These are phyloP conservation scores for Cromileptes altivelis DNA, from an alignment of 2,113 vertebrate genomes.

Conservation along the genomic window DNA sequence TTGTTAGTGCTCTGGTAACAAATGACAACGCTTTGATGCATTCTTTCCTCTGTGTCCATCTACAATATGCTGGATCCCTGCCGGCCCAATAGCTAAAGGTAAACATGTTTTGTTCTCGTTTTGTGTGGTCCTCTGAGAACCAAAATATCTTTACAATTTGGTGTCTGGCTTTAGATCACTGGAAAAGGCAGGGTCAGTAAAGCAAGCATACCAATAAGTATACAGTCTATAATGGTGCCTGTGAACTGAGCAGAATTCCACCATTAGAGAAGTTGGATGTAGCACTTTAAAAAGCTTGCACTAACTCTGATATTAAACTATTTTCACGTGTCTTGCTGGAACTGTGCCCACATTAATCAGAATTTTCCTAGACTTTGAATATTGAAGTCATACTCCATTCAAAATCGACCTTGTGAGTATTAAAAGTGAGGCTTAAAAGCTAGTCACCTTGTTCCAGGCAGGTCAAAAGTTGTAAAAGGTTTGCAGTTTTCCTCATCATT, in stretches of 20 bases:
- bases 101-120: conserved; percentile 70
- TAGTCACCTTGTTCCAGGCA: neutral
- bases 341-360: conserved; percentile 26
- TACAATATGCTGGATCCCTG: conserved; percentile 22
- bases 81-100: conserved; percentile 47
- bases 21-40: conserved; percentile 61
- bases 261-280: conserved; percentile 23
- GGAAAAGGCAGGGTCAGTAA: conserved; percentile 44
- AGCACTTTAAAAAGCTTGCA: neutral
- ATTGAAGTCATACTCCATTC: neutral
- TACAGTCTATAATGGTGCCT: conserved; percentile 14
- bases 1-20: conserved; percentile 62
- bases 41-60: conserved; percentile 55
- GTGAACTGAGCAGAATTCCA: conserved; percentile 5
- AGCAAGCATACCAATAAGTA: conserved; percentile 33
- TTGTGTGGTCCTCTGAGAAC: conserved; percentile 60
- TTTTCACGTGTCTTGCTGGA: conserved; percentile 4
- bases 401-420: neutral
- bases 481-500: neutral
- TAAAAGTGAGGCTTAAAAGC: neutral
- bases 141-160: conserved; percentile 56
- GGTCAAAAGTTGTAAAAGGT: neutral
- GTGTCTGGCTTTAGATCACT: conserved; percentile 42
- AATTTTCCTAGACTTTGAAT: neutral
- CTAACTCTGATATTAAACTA: conserved; percentile 4